A percentile compares a stretch with the other conserved stretches of the same genome.
Conservation (phyloP, 2,888 invertebrate species). For the Hydrotaea diabolus region DNA sequence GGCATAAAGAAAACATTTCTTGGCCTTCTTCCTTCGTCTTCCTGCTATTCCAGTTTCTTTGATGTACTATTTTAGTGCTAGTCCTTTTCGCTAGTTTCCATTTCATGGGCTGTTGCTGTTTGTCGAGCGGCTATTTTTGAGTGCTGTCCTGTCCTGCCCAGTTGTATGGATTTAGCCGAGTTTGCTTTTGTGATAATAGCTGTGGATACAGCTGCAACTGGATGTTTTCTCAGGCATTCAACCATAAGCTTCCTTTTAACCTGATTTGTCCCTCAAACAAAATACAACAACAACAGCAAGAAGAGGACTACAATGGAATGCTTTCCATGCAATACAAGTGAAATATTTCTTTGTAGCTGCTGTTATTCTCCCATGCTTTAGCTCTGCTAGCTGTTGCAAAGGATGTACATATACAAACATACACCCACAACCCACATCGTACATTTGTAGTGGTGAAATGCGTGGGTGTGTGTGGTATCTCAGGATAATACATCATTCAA, state of each 20-base stretch:
- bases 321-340: background rate
- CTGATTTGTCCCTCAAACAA: slow-evolving; percentile 45
- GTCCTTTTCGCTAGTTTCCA: no score
- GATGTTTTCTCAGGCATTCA: slow-evolving; percentile 79
- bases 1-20: background rate
- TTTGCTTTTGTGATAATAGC: slow-evolving; percentile 79
- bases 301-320: background rate
- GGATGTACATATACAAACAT: background rate
- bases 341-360: background rate
- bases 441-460: slow-evolving; percentile 17
- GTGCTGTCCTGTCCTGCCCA: slow-evolving; percentile 49
- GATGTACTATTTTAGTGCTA: slow-evolving; percentile 10
- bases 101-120: background rate
- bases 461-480: slow-evolving; percentile 35
- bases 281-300: slow-evolving; percentile 21
- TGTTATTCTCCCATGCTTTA: no score
- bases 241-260: slow-evolving; percentile 70
- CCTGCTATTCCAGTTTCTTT: background rate
- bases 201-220: slow-evolving; percentile 79
- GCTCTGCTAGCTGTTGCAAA: background rate
- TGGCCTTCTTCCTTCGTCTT: background rate
- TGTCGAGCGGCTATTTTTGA: slow-evolving; percentile 61
- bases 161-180: slow-evolving; percentile 59
- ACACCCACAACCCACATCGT: slow-evolving; percentile 9
- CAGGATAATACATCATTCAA: slow-evolving; percentile 59